Evolutionary conservation across 2,888 invertebrate species (phyloP), one percentile per base, ranked within the genome.

Genomic region (Eremobia ochroleuca): DNA sequence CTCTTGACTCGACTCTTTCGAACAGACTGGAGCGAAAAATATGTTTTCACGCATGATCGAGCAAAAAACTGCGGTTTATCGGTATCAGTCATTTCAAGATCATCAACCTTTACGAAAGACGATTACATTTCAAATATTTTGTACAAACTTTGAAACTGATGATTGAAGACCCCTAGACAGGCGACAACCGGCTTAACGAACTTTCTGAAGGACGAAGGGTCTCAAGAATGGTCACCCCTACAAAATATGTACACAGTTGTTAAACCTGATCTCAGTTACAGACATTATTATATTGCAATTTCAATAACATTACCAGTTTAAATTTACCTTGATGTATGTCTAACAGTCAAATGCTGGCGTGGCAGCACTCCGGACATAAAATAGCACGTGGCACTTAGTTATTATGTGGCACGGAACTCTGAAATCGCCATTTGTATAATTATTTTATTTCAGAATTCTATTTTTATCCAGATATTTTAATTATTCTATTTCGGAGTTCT

Each of bases 111-210:
- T 76, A 83, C 77, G 67, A 43, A 65, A 25, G 11, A 31, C 18
- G 31, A 72, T 37, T 46, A 72, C 21, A 28, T 46, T 55, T 40
- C n/a, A 75, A 82, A 74, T 37, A 31, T 71, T 52, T 52, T 15
- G 25, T 59, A 55, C 15, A 21, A 66, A 82, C 66, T 34, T 34
- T 61, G 21, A 28, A 25, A 66, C 15, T 61, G 1, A 25, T 55
- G 15, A 52, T 52, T 34, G 34, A 3, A 28, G 40, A 49, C 49
- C 65, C 49, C 58, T n/a, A 59, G 28, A 59, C 15, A 40, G 9
- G 31, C 28, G 37, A 40, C n/a, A 82, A 76, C 82, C 76, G 85
- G 70, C 49, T 68, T 71, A 82, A 82, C 82, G 82, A 81, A 76
- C 46, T 61, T 46, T 71, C 5, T 62, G 59, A 82, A 85, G 82